Evolutionary conservation across 2,113 vertebrate genomes (phyloP), one percentile per base, ranked within the genome.

Genomic region (Peromyscus leucopus): DNA sequence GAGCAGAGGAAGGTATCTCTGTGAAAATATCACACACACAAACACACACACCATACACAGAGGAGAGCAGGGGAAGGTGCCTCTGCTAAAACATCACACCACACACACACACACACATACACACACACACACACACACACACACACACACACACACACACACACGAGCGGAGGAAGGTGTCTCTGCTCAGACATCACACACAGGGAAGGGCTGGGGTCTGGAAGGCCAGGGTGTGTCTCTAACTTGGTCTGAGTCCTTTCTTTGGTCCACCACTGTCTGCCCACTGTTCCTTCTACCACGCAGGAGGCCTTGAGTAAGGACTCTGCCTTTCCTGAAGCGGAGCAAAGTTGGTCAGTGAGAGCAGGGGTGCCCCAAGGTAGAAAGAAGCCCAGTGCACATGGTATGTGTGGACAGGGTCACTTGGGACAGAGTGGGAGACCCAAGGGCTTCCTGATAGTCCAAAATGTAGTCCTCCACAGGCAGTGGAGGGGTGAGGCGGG

Each of bases 171-270:
- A 84, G 69, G 16, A 33, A 88, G 61, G 21, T 11, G 10, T 5
- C 42, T 86, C 72, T 51, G 65, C 26, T 48, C 12, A 78, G 75
- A 39, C 11, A 26, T 4, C 7, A 51, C 42, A 78, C 5, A 7
- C 28, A 51, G 51, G 46, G 72, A 89, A 80, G 11, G 46, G 8
- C 13, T 74, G 76, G 42, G n/a, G 65, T 71, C 74, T 86, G 76
- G 36, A 92, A 80, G n/a, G 4, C 87, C 22, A 59, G 67, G 22
- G 46, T n/a, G n/a, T 79, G 31, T 95, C 33, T 79, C 72, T 85
- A 21, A 63, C 36, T 15, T 76, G 75, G 59, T 48, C 15, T 6
- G 42, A 86, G 55, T 6, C 33, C n/a, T 93, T 90, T 33, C 1
- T 48, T 95, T 57, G 79, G 33, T 24, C 91, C 26, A 24, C 15